phyloP scores from a whole-genome alignment of 2,797 vertebrate species.

The Chelmon rostratus region DNA sequence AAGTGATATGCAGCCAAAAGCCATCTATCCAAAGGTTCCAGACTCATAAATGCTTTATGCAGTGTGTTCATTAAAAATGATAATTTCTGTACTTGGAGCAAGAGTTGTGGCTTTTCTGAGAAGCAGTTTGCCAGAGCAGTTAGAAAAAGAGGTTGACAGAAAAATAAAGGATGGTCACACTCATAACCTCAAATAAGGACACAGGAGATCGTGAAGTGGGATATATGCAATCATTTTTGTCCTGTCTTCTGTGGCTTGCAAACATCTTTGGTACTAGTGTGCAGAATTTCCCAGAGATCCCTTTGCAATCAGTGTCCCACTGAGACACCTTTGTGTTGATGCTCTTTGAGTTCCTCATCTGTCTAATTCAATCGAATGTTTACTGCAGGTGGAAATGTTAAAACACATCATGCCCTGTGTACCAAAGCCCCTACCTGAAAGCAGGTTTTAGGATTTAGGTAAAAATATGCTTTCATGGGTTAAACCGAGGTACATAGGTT shows the following conservation, averaged over 20 bases:
- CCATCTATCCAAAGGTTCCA: constrained; percentile 42
- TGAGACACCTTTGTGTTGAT: neutral
- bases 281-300: constrained; percentile 17
- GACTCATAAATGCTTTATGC: constrained; percentile 46
- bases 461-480: neutral
- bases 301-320: constrained; percentile 12
- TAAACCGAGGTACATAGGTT: no score
- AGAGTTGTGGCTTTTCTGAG: constrained; percentile 10
- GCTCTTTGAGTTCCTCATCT: neutral
- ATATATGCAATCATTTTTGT: neutral
- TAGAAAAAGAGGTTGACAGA: neutral
- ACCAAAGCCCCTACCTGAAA: neutral
- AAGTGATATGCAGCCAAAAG: constrained; percentile 44
- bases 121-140: constrained; percentile 15
- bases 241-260: constrained; percentile 12
- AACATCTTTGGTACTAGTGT: constrained; percentile 16
- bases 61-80: constrained; percentile 46
- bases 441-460: neutral
- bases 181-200: neutral
- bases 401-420: neutral
- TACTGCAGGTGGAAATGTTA: neutral
- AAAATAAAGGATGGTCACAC: constrained; percentile 17
- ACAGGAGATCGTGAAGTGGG: constrained; percentile 17
- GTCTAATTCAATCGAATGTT: constrained; percentile 1
- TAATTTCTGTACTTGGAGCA: constrained; percentile 36